Percentiles rank a stretch among this genome's conserved stretches.
These are phyloP conservation scores for Merops nubicus DNA, from an alignment of 2,113 vertebrate species.

Conservation along the genomic window DNA sequence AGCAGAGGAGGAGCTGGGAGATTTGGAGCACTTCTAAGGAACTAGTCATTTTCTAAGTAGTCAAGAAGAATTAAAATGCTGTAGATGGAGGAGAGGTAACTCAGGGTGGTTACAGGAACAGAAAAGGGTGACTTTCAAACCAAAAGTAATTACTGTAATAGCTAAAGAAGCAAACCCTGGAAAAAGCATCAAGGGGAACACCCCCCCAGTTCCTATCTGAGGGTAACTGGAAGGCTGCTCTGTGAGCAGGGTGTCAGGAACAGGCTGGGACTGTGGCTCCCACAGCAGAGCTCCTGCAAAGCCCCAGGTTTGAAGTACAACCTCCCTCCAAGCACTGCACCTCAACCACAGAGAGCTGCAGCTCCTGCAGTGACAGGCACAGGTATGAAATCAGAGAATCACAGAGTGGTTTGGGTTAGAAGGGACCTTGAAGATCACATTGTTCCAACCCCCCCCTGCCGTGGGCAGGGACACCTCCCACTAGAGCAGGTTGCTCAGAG, in stretches of 20 bases:
- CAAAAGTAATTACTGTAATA: background rate
- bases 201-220: background rate
- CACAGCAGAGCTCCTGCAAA: background rate
- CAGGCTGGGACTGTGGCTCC: accelerated
- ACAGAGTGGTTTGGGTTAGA: too few species aligned
- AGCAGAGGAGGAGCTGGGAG: slow-evolving; percentile 4
- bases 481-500: too few species aligned
- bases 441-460: too few species aligned
- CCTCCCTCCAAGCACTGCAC: background rate
- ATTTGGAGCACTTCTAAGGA: background rate
- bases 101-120: background rate
- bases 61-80: background rate
- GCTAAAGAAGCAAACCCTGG: background rate
- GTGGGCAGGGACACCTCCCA: too few species aligned
- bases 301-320: background rate
- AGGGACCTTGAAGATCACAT: too few species aligned
- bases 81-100: background rate
- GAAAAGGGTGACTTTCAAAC: background rate
- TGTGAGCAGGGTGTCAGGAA: background rate
- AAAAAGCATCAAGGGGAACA: background rate
- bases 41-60: background rate
- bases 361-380: background rate
- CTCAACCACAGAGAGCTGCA: background rate
- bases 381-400: too few species aligned
- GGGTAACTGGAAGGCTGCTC: background rate